Base-by-base conservation (phyloP, 2,888 invertebrate species). In the Ceriagrion tenellum region DNA sequence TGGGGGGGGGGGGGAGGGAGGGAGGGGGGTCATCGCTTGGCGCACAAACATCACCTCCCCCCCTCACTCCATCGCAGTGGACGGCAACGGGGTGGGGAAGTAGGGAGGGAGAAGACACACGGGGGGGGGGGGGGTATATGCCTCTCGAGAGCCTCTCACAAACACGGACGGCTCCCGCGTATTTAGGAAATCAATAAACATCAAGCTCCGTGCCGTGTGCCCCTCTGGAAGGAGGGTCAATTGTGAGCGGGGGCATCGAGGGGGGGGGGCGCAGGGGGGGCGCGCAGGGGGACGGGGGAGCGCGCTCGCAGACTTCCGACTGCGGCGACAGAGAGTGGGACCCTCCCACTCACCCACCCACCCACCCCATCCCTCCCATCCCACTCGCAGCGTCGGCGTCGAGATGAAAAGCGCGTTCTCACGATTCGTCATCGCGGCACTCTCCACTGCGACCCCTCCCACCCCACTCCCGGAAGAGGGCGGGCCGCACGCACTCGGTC, bases 171-270 rank as follows among this genome's bases (percentile, higher is more conserved):
- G 81, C 81, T 81, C 81, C 81, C 81, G 81, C 81, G 81, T 81
- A 81, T 81, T 81, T 81, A 81, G 81, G 81, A 81, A 81, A 81
- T 81, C 81, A 81, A 81, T 81, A 81, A 81, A 81, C 81, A 81
- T 81, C 81, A 59, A 81, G 81, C 81, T 81, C 81, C 81, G 81
- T 81, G 81, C 35, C 81, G 81, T 81, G 81, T 81, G 81, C 81
- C 81, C 81, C 81, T 35, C 35, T 81, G 81, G 69, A 69, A 69
- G 69, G 69, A 26, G 69, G 81, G 81, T 81, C 81, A 81, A 81
- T 81, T 81, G 81, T 35, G 69, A 69, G 23, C 8, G 0, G 26
- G 47, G n/a, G n/a, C n/a, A n/a, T n/a, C n/a, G n/a, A n/a, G 69
- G 69, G 26, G n/a, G 26, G 12, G 69, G 69, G 69, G 69, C 26